These are phyloP conservation scores for Kryptolebias ocellatus DNA, from an alignment of 2,797 vertebrate species.

Conservation along the genomic window DNA sequence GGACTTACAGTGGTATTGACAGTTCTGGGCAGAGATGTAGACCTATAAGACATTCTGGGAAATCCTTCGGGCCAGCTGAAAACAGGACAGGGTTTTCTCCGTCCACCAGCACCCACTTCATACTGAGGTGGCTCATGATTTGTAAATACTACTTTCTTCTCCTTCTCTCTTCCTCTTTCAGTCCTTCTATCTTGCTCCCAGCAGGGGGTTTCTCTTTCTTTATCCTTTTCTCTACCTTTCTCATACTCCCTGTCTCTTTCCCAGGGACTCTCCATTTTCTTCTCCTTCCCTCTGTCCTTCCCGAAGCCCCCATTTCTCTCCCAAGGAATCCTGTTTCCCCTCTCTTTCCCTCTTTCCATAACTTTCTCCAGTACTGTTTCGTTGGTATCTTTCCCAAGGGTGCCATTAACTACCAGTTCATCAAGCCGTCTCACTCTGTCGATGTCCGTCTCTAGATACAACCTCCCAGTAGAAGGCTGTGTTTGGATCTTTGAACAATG, in stretches of 20 bases:
- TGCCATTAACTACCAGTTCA: conserved; percentile 67
- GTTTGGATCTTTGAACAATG: conserved; percentile 67
- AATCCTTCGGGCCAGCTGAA: conserved; percentile 72
- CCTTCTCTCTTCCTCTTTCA: conserved; percentile 65
- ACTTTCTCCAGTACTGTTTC: conserved; percentile 46
- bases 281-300: conserved; percentile 52
- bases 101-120: conserved; percentile 34
- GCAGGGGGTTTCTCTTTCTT: conserved; percentile 37
- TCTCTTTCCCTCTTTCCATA: conserved; percentile 51
- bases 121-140: conserved; percentile 35
- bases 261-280: conserved; percentile 55
- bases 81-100: conserved; percentile 62
- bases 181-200: conserved; percentile 52
- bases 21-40: conserved; percentile 82
- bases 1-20: conserved; percentile 80
- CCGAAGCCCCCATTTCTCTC: conserved; percentile 53
- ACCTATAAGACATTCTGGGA: conserved; percentile 76
- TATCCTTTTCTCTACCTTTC: conserved; percentile 43
- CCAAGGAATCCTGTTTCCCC: conserved; percentile 51
- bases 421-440: conserved; percentile 81
- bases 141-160: conserved; percentile 49
- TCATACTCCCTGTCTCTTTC: conserved; percentile 42
- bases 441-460: conserved; percentile 76
- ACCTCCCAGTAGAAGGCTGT: conserved; percentile 68
- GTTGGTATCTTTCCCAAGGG: conserved; percentile 59